phyloP scores from a whole-genome alignment of 2,797 vertebrate genomes.

The Peromyscus aztecus region DNA sequence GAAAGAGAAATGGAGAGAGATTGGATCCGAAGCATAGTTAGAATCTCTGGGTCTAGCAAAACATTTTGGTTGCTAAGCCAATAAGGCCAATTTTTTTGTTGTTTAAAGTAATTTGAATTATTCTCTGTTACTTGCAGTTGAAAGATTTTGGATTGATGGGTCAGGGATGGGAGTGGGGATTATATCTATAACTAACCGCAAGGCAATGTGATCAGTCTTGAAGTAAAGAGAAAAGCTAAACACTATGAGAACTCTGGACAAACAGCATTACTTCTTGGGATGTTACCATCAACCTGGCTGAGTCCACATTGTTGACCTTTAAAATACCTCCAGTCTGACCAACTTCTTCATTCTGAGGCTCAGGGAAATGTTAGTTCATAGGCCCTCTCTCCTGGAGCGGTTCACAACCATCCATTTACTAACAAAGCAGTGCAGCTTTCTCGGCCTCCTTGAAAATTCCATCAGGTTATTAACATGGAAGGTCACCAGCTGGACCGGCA shows the following conservation, averaged over 20 bases:
- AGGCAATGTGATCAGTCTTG: neutral
- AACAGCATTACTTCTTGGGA: neutral
- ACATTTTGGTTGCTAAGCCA: neutral
- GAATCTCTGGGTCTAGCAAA: neutral
- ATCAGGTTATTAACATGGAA: conserved; percentile 43
- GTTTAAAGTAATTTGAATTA: conserved; percentile 10
- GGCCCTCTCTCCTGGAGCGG: neutral
- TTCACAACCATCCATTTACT: neutral
- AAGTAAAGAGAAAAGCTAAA: conserved; percentile 5
- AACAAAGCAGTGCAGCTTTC: neutral
- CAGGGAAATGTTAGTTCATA: rapidly evolving
- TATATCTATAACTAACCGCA: neutral
- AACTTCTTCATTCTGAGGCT: neutral
- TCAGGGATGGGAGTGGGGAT: neutral
- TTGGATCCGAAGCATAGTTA: neutral
- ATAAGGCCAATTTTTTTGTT: neutral
- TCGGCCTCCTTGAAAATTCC: conserved; percentile 47
- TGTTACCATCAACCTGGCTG: neutral
- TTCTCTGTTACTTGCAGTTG: conserved; percentile 4
- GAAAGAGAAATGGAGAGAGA: neutral
- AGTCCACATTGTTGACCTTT: neutral
- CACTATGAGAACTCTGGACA: neutral
- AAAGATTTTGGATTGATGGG: neutral
- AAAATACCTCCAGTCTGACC: neutral
- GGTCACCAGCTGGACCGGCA: conserved; percentile 60